Evolutionary conservation across 2,797 vertebrate genomes (phyloP).

Genomic region (Allobates femoralis): DNA sequence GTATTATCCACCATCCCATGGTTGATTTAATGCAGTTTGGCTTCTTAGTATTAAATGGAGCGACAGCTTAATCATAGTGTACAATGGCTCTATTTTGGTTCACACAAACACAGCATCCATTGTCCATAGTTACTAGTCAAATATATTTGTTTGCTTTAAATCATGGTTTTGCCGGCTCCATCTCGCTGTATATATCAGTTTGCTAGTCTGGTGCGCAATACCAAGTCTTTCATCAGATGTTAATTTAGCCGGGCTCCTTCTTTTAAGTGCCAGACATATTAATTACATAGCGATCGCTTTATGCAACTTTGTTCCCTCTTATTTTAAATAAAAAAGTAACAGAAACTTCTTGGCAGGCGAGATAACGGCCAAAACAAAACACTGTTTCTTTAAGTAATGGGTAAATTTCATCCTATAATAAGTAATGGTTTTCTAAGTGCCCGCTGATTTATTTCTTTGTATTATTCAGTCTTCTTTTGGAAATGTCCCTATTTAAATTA

Average conservation of each 20-base stretch:
- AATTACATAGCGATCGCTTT: slow-evolving; percentile 26
- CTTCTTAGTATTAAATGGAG: background rate
- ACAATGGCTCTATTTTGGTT: background rate
- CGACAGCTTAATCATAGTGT: background rate
- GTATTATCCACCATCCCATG: background rate
- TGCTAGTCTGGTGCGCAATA: slow-evolving; percentile 10
- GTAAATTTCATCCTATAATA: slow-evolving; percentile 49
- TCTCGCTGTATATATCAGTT: slow-evolving; percentile 2
- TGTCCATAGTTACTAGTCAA: slow-evolving; percentile 6
- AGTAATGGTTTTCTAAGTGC: slow-evolving; percentile 52
- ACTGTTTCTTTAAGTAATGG: slow-evolving; percentile 41
- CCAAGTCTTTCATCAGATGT: slow-evolving; percentile 13
- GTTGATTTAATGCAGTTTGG: background rate
- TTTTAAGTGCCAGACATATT: slow-evolving; percentile 33
- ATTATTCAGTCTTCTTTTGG: slow-evolving; percentile 52
- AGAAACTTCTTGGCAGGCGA: slow-evolving; percentile 24
- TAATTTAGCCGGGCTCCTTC: slow-evolving; percentile 29
- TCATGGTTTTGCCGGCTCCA: background rate
- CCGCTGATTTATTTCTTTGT: slow-evolving; percentile 49
- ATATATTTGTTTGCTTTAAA: slow-evolving; percentile 27
- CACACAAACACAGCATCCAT: background rate
- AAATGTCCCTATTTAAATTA: slow-evolving; percentile 46
- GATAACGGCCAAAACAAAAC: slow-evolving; percentile 33
- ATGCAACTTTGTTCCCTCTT: slow-evolving; percentile 13
- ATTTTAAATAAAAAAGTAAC: slow-evolving; percentile 39